Evolutionary conservation across 2,888 invertebrate species (phyloP).

Genomic region (Temnothorax unifasciatus): DNA sequence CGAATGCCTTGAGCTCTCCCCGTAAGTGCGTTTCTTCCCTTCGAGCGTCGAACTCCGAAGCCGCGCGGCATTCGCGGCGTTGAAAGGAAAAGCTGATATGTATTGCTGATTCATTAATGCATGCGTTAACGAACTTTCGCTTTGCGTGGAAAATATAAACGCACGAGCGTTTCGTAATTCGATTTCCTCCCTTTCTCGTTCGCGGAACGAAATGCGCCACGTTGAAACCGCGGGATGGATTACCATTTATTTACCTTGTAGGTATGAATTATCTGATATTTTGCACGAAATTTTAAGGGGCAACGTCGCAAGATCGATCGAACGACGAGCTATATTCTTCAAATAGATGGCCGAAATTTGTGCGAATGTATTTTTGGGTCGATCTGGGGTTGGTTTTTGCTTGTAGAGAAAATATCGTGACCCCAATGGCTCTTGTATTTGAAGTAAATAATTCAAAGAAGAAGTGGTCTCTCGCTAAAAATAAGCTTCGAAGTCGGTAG

Average conservation of each 20-base stretch:
- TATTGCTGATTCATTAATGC: background rate
- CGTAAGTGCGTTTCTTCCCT: conserved; percentile 41
- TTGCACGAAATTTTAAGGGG: background rate
- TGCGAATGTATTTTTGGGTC: conserved; percentile 1
- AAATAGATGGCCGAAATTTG: conserved; percentile 30
- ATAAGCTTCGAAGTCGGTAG: background rate
- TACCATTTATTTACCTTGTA: background rate
- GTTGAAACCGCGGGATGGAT: background rate
- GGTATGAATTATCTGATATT: background rate
- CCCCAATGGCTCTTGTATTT: background rate
- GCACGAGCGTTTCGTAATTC: background rate
- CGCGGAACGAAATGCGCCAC: too few species aligned
- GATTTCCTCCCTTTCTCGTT: background rate
- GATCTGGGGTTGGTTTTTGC: background rate
- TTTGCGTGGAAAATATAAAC: background rate
- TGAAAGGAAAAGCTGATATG: conserved; percentile 15
- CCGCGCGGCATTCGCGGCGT: conserved; percentile 6
- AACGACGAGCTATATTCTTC: background rate
- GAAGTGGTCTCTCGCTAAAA: background rate
- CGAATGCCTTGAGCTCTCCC: conserved; percentile 42
- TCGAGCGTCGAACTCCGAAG: background rate
- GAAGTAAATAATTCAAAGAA: background rate
- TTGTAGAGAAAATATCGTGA: background rate
- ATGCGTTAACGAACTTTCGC: background rate
- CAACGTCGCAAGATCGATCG: conserved; percentile 28